Conservation (phyloP, 2,888 invertebrate genomes). For the Dermolepida albohirtum region DNA sequence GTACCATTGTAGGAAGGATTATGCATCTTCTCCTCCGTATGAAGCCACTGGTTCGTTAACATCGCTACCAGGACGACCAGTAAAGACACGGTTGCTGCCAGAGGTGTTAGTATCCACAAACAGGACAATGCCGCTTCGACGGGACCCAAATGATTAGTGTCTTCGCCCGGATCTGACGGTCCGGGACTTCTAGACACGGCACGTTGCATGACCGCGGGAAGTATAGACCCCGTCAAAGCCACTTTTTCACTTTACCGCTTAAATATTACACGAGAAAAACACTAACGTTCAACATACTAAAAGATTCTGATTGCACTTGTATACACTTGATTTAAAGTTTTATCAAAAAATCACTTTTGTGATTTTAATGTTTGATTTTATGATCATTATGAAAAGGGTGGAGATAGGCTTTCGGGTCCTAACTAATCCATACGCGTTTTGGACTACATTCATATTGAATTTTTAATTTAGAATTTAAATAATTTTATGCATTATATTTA, state of each 20-base stretch:
- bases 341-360: too few relatives aligned
- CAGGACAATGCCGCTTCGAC: slow-evolving; percentile 73
- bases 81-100: slow-evolving; percentile 78
- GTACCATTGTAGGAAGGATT: slow-evolving; percentile 84
- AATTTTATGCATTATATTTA: too few relatives aligned
- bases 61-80: slow-evolving; percentile 80
- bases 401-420: too few relatives aligned
- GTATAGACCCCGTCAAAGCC: slow-evolving; percentile 33
- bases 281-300: slow-evolving; percentile 4
- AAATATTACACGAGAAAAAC: slow-evolving; percentile 12
- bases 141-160: slow-evolving; percentile 57
- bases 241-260: slow-evolving; percentile 11
- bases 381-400: too few relatives aligned
- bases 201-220: slow-evolving; percentile 54
- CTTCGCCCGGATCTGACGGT: slow-evolving; percentile 52
- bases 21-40: slow-evolving; percentile 87
- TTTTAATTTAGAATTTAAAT: too few relatives aligned
- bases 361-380: too few relatives aligned
- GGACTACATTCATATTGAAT: too few relatives aligned
- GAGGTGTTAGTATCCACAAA: slow-evolving; percentile 73
- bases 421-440: too few relatives aligned
- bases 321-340: background rate
- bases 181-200: slow-evolving; percentile 55
- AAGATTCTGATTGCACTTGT: slow-evolving; percentile 5
- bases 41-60: slow-evolving; percentile 86